A percentile compares a stretch with the other conserved stretches of the same genome.
phyloP scores from a whole-genome alignment of 2,888 invertebrate species.

The Apeira syringaria region DNA sequence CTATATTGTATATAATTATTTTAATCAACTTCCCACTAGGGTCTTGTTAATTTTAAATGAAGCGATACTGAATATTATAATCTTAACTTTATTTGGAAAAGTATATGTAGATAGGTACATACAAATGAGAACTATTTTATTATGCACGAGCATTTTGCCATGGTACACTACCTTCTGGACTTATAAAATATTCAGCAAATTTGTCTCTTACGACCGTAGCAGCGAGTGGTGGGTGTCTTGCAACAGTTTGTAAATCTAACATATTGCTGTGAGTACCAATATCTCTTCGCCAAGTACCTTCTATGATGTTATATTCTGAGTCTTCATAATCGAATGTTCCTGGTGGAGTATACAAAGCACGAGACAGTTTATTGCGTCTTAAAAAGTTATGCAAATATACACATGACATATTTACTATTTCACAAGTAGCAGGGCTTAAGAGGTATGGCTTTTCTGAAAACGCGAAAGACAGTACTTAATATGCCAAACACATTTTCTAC shows the following conservation, averaged over 20 bases:
- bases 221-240: neutral
- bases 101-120: neutral
- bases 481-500: neutral
- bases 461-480: neutral
- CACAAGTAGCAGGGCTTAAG: too few species aligned
- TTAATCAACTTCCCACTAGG: neutral
- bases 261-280: slow-evolving; percentile 3
- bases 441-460: neutral
- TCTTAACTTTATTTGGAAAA: neutral
- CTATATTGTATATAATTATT: too few species aligned
- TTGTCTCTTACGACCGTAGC: slow-evolving; percentile 15
- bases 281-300: slow-evolving; percentile 24
- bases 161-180: slow-evolving; percentile 18
- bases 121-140: slow-evolving; percentile 4
- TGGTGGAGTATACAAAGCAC: too few species aligned
- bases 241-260: neutral
- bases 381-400: too few species aligned
- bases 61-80: neutral
- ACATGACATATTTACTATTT: too few species aligned
- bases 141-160: slow-evolving; percentile 24
- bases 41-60: neutral
- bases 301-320: slow-evolving; percentile 19
- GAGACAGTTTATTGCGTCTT: too few species aligned
- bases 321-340: slow-evolving; percentile 13
- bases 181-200: slow-evolving; percentile 3